Evolutionary conservation across 2,797 vertebrate species (phyloP), one percentile per base, ranked within the genome.

Genomic region (Dromococcyx pavoninus): DNA sequence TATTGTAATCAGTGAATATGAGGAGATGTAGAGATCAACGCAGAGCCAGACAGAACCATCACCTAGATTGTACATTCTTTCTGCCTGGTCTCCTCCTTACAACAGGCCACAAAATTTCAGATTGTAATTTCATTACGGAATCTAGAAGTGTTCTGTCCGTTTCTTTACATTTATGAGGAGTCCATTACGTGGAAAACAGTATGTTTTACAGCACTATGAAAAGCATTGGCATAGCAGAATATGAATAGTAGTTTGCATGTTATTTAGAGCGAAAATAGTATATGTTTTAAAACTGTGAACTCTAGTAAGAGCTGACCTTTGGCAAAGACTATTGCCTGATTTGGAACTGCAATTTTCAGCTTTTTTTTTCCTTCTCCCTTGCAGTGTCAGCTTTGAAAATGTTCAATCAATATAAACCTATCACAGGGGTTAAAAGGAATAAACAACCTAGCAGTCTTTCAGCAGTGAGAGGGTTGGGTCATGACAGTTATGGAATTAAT

Each of bases 391-490:
- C 82, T 94, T 89, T 86, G 71, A 94, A 93, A 92, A 77, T 82
- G 74, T 94, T 93, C 77, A 84, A 8, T 91, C 89, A 85, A 76
- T 94, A 86, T 86, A 81, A 94, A 90, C 5, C 15, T 90, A 74
- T 91, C 60, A 84, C 25, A 70, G 64, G 62, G 82, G 88, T 93
- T 96, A 94, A 96, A 93, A 95, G 80, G 91, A 91, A 85, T 67
- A 82, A 91, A 61, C 76, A 92, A 57, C 50, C 70, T 81, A 61
- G 50, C 27, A 84, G 37, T 88, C 79, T 75, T 89, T 72, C 82
- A 86, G 66, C 56, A 93, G 39, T 35, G 17, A 94, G 70, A 92
- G 56, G 22, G 28, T 23, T 85, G 67, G 66, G 27, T 94, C 77
- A 16, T 86, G 88, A 71, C 74, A 81, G 71, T 72, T 93, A 56